Conservation (phyloP, 2,113 vertebrate species). For the Gymnocephalus cernua region DNA sequence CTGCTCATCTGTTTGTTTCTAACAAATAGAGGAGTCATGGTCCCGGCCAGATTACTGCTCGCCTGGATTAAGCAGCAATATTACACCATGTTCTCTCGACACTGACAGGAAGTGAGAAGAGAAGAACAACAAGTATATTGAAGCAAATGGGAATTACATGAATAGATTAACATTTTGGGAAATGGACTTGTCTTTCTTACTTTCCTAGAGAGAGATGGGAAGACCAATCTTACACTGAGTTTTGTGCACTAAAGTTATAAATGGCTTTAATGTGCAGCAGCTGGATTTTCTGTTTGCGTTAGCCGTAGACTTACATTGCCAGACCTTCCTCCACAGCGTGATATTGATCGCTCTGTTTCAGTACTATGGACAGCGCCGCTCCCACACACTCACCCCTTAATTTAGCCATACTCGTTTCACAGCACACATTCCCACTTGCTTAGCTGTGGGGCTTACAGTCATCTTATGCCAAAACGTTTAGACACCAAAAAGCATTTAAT, state of each 20-base stretch:
- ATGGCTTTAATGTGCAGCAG: background rate
- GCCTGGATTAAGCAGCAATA: conserved; percentile 16
- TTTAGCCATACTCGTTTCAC: background rate
- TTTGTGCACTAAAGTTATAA: no score
- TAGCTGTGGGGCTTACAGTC: background rate
- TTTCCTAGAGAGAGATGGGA: no score
- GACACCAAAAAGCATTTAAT: background rate
- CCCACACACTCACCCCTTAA: no score
- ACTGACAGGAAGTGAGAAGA: background rate
- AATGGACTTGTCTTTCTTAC: background rate
- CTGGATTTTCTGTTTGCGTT: no score
- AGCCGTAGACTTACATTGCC: no score
- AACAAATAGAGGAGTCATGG: conserved; percentile 12
- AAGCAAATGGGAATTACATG: background rate
- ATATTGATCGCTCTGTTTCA: no score
- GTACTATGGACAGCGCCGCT: no score
- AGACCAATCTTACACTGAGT: background rate
- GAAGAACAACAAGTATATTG: background rate
- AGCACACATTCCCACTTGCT: background rate
- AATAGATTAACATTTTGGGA: background rate
- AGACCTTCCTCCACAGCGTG: no score
- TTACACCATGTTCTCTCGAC: background rate
- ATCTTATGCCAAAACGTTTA: background rate
- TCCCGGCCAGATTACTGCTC: conserved; percentile 16
- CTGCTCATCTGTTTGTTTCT: conserved; percentile 29